A percentile compares a stretch with the other conserved stretches of the same genome.
These are phyloP conservation scores for Bathynomus jamesi DNA, from an alignment of 1,140 invertebrate species.

Conservation along the genomic window DNA sequence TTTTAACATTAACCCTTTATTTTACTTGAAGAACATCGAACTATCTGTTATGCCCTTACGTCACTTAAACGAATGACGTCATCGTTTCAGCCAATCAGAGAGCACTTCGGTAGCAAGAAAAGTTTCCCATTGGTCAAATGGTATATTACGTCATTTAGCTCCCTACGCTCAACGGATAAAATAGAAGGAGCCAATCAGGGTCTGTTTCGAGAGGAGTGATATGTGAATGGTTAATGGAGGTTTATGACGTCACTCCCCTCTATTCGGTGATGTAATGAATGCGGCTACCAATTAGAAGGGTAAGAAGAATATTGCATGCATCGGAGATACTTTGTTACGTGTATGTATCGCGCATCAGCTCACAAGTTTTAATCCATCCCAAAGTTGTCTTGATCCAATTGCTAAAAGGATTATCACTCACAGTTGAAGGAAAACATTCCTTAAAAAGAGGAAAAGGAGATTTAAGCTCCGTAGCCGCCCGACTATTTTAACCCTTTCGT, in stretches of 20 bases:
- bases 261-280: neutral
- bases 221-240: neutral
- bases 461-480: neutral
- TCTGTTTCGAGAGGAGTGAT: neutral
- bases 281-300: neutral
- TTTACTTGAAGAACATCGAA: neutral
- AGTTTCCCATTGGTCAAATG: neutral
- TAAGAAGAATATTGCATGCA: neutral
- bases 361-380: no score
- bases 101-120: neutral
- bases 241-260: neutral
- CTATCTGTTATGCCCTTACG: neutral
- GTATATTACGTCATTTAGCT: neutral
- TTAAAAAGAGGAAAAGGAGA: neutral
- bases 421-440: no score
- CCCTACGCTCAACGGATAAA: neutral
- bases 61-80: neutral
- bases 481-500: neutral
- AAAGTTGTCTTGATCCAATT: no score
- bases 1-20: conserved; percentile 1
- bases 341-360: no score
- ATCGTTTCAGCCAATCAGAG: neutral
- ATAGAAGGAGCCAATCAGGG: neutral
- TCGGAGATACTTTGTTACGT: no score
- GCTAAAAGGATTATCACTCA: no score